These are phyloP conservation scores for Acanthococcus lagerstroemiae DNA, from an alignment of 2,888 invertebrate species.

Conservation along the genomic window DNA sequence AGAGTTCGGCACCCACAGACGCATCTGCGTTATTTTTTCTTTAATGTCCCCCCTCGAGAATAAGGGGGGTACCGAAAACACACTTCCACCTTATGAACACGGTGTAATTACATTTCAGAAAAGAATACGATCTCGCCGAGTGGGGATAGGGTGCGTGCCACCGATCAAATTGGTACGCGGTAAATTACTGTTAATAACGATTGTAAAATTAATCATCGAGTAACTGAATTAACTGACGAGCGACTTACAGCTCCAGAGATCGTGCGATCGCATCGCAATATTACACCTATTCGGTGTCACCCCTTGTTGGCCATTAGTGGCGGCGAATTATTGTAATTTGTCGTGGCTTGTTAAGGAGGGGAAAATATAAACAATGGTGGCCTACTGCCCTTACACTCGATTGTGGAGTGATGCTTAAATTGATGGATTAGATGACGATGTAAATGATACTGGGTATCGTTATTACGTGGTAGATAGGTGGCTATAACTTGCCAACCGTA, in stretches of 20 bases:
- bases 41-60: background rate
- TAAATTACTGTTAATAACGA: background rate
- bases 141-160: background rate
- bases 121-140: background rate
- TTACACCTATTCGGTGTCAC: no score
- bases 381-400: no score
- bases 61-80: background rate
- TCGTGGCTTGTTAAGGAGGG: background rate
- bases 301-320: background rate
- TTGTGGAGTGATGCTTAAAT: no score
- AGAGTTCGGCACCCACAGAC: slow-evolving; percentile 17
- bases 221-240: background rate
- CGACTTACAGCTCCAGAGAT: background rate
- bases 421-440: no score
- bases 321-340: background rate
- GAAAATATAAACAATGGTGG: no score
- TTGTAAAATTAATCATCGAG: background rate
- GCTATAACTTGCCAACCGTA: no score
- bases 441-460: no score
- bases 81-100: background rate
- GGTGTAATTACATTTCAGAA: background rate
- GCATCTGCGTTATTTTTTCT: slow-evolving; percentile 18
- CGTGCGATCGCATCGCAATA: background rate
- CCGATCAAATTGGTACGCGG: background rate
- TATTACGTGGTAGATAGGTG: no score